phyloP scores from a whole-genome alignment of 2,888 invertebrate species.

The Liopterus haemorrhoidalis region DNA sequence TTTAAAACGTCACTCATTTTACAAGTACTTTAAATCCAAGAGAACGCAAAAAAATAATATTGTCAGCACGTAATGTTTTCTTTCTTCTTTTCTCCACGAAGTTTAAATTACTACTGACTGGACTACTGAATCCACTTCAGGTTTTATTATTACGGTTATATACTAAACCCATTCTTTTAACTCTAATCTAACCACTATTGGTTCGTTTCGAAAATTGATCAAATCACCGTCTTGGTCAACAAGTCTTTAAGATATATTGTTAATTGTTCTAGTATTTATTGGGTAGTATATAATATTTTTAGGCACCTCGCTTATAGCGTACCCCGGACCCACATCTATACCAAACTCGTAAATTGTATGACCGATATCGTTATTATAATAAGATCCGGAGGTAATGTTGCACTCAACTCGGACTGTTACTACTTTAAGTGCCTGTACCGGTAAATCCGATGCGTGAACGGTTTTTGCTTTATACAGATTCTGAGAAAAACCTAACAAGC shows the following conservation, averaged over 20 bases:
- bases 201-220: conserved; percentile 26
- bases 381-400: conserved; percentile 31
- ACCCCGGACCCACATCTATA: conserved; percentile 27
- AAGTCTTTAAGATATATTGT: not conserved
- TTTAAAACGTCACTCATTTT: no score
- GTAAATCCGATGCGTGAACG: conserved; percentile 24
- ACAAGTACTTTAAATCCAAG: no score
- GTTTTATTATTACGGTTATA: no score
- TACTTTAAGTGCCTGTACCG: conserved; percentile 27
- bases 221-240: conserved; percentile 24
- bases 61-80: no score
- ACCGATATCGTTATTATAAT: conserved; percentile 23
- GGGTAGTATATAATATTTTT: conserved; percentile 28
- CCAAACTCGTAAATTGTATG: conserved; percentile 32
- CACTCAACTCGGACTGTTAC: conserved; percentile 31
- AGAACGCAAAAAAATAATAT: no score
- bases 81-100: no score
- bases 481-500: conserved; percentile 22
- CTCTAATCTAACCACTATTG: conserved; percentile 23
- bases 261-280: conserved; percentile 12
- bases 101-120: no score
- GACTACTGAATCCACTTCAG: no score
- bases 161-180: no score
- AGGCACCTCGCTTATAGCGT: conserved; percentile 29
- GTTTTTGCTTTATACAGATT: conserved; percentile 12